Base-by-base conservation (phyloP, 2,113 vertebrate genomes). In the Oophaga pumilio region DNA sequence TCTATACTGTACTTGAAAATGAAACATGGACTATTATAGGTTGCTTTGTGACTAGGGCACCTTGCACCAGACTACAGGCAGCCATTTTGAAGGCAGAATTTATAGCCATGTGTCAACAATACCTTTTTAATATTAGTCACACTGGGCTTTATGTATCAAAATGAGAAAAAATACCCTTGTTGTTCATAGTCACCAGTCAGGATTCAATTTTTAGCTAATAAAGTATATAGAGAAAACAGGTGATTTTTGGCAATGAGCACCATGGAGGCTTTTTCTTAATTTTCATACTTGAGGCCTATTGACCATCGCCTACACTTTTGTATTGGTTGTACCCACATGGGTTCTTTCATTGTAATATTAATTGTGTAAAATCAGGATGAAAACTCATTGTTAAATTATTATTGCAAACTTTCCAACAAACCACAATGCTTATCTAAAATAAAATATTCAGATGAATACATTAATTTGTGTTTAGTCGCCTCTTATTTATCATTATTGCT, bases 361-460 rank as follows among this genome's bases (percentile, higher is more conserved):
- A 73, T 73, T 73, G 69, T 73, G 20, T 22, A 20, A 17, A 73
- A 49, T 43, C 69, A 43, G 69, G 15, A 49, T 33, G 33, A 73
- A 43, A 43, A 2, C 8, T 6, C 24, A 69, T 28, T 69, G 68
- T 74, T 14, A 33, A 17, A 74, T 43, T 49, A 74, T 50, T 74
- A 74, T 22, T 20, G 71, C 33, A 50, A 49, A 49, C 18, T 8
- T 50, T 50, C 18, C 71, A 50, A 50, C 10, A 22, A 20, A 50
- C 43, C 43, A 50, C 43, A 50, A 1, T 50, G 71, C 43, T 74
- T 74, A 49, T 74, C 33, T 74, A 50, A 33, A 74, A 74, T 74
- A 74, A 74, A 74, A 49, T 74, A 20, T 74, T 33, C 49, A 49
- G 28, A 18, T 74, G 71, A 74, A 20, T 50, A 74, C 71, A 74